A percentile compares a stretch with the other conserved stretches of the same genome.
phyloP scores from a whole-genome alignment of 2,888 invertebrate species.

The Slavum lentiscoides region DNA sequence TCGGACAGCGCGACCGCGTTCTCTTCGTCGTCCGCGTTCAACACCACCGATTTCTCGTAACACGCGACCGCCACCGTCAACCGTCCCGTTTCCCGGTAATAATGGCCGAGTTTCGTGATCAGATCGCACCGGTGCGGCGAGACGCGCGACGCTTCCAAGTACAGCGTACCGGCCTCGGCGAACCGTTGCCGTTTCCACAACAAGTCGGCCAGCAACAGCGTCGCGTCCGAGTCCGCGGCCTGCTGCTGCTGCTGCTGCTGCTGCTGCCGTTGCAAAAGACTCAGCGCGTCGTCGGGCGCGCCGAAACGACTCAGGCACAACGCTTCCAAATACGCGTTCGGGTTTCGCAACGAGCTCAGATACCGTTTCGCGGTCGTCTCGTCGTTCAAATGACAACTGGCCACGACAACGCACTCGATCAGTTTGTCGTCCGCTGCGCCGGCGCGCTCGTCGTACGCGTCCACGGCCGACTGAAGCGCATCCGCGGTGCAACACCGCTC shows the following conservation, averaged over 20 bases:
- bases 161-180: constrained; percentile 40
- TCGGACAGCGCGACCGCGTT: constrained; percentile 31
- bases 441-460: background rate
- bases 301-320: constrained; percentile 15
- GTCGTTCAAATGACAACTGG: constrained; percentile 42
- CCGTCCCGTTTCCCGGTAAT: constrained; percentile 36
- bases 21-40: constrained; percentile 43
- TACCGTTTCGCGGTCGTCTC: constrained; percentile 35
- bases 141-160: constrained; percentile 43
- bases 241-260: background rate
- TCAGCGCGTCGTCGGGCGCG: constrained; percentile 33
- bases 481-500: constrained; percentile 5
- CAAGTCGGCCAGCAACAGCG: constrained; percentile 23
- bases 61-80: constrained; percentile 36
- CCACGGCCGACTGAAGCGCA: constrained; percentile 37
- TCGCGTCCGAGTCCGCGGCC: background rate
- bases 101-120: constrained; percentile 42
- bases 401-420: constrained; percentile 27
- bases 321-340: constrained; percentile 26
- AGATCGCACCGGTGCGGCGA: constrained; percentile 41
- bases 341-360: constrained; percentile 28
- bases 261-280: constrained; percentile 4
- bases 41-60: constrained; percentile 40
- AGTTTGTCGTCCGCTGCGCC: background rate
- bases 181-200: constrained; percentile 23